Conservation (phyloP, 2,797 vertebrate species). For the Pseudochaenichthys georgianus region DNA sequence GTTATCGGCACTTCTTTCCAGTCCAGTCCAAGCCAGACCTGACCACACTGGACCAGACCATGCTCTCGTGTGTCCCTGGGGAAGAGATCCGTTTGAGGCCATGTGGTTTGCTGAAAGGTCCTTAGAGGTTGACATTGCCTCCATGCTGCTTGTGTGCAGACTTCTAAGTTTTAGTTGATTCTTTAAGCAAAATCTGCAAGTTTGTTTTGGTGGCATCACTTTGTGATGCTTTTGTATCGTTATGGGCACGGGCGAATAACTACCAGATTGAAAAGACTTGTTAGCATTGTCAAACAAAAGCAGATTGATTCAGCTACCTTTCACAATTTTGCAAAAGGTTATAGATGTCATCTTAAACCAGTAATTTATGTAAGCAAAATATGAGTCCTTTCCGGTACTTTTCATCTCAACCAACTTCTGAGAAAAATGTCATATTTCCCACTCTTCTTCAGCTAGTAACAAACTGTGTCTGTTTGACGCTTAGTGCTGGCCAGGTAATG, state of each 20-base stretch:
- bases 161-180: neutral
- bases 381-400: neutral
- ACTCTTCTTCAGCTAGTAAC: too few relatives aligned
- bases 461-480: neutral
- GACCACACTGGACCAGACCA: conserved; percentile 25
- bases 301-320: neutral
- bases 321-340: neutral
- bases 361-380: neutral
- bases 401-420: neutral
- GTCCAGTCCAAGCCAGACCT: conserved; percentile 16
- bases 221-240: neutral
- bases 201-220: conserved; percentile 6
- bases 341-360: neutral
- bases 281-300: neutral
- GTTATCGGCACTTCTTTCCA: conserved; percentile 51
- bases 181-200: neutral
- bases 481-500: neutral
- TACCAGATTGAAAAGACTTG: neutral
- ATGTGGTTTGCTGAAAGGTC: conserved; percentile 23
- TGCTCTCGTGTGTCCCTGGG: conserved; percentile 26
- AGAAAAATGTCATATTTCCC: too few relatives aligned
- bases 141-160: conserved; percentile 3
- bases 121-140: conserved; percentile 7
- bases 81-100: conserved; percentile 17
- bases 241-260: neutral